Conservation (phyloP, 2,113 vertebrate genomes). For the Boulengeromyrus knoepffleri region DNA sequence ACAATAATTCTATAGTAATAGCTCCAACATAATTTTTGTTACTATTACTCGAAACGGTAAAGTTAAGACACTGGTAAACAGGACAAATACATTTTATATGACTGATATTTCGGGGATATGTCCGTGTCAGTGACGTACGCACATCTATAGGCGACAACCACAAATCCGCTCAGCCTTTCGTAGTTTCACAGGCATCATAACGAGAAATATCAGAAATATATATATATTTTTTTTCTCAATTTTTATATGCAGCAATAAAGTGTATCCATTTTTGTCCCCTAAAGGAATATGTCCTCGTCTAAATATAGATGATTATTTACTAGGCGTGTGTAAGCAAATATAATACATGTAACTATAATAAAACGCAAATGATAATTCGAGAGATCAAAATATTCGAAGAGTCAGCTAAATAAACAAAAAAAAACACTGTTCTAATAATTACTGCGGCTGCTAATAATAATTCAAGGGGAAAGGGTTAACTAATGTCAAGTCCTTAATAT, state of each 20-base stretch:
- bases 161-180: background rate
- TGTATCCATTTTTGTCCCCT: background rate
- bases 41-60: background rate
- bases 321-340: background rate
- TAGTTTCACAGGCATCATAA: background rate
- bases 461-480: slow-evolving; percentile 49
- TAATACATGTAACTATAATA: background rate
- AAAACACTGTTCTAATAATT: slow-evolving; percentile 19
- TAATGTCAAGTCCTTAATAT: slow-evolving; percentile 66
- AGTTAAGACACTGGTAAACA: background rate
- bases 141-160: background rate
- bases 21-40: background rate
- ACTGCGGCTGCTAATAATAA: slow-evolving; percentile 37
- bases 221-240: background rate
- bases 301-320: background rate
- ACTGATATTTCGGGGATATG: background rate
- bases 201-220: background rate
- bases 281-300: background rate
- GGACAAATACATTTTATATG: background rate
- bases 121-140: background rate
- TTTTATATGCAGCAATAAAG: background rate
- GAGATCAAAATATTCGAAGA: background rate
- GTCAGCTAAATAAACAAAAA: background rate
- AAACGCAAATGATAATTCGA: background rate
- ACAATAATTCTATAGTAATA: background rate